phyloP scores from a whole-genome alignment of 1,140 invertebrate genomes.

The Drosophila kikkawai region DNA sequence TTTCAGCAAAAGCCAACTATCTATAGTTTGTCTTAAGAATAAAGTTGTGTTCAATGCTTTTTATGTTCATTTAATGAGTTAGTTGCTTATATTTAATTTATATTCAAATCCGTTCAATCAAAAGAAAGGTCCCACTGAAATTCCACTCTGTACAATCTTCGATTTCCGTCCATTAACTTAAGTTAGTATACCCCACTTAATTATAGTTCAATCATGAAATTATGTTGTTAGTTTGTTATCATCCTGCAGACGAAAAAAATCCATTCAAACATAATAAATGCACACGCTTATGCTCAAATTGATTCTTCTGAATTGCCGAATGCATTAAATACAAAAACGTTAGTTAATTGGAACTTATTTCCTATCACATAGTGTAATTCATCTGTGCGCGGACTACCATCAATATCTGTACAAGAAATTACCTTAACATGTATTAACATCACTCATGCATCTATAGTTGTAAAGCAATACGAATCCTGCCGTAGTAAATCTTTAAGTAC shows the following conservation, averaged over 20 bases:
- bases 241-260: conserved; percentile 3
- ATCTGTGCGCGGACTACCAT: conserved; percentile 35
- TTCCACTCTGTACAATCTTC: conserved; percentile 5
- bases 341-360: conserved; percentile 30
- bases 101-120: conserved; percentile 14
- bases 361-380: conserved; percentile 20
- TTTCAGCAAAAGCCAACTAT: conserved; percentile 53
- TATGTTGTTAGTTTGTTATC: conserved; percentile 6
- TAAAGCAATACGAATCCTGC: conserved; percentile 44
- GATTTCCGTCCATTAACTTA: conserved; percentile 48
- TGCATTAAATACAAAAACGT: conserved; percentile 17
- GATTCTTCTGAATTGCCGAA: conserved; percentile 62
- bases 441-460: conserved; percentile 13
- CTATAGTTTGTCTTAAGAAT: conserved; percentile 45
- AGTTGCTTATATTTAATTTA: conserved; percentile 31
- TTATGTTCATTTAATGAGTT: conserved; percentile 36
- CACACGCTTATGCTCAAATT: conserved; percentile 56
- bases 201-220: conserved; percentile 7
- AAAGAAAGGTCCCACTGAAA: conserved; percentile 10
- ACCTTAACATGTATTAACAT: conserved; percentile 18
- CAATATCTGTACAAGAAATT: conserved; percentile 32
- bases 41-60: conserved; percentile 16
- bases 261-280: conserved; percentile 11
- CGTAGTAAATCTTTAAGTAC: conserved; percentile 18
- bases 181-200: conserved; percentile 16